These are phyloP conservation scores for Charaxes varanes DNA, from an alignment of 1,140 invertebrate genomes.

Conservation along the genomic window DNA sequence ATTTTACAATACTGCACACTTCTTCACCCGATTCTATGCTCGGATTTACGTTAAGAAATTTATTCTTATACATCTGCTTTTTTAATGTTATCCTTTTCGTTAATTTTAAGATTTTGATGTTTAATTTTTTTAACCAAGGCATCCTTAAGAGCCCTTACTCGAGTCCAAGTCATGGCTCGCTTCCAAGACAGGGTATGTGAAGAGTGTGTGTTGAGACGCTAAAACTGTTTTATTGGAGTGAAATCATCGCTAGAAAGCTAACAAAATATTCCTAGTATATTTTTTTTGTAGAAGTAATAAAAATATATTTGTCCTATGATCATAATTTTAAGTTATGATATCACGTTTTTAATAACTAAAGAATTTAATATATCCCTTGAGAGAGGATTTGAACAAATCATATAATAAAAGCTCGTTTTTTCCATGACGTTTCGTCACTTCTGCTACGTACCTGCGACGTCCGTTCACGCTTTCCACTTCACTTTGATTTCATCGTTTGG, in stretches of 20 bases:
- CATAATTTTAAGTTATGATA: not conserved
- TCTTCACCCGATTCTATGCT: too few relatives aligned
- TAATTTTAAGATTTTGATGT: too few relatives aligned
- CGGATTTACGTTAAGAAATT: slow-evolving; percentile 10
- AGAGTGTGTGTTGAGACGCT: slow-evolving; percentile 1
- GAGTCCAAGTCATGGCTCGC: slow-evolving; percentile 57
- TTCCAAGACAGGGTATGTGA: slow-evolving; percentile 57
- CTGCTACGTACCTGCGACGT: slow-evolving; percentile 30
- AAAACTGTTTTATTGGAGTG: not conserved
- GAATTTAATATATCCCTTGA: not conserved
- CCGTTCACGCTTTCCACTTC: slow-evolving; percentile 37
- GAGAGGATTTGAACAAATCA: not conserved
- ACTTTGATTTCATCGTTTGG: slow-evolving; percentile 58
- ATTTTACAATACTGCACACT: too few relatives aligned
- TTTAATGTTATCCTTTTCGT: slow-evolving; percentile 10
- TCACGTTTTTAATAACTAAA: not conserved
- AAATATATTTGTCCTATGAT: not conserved
- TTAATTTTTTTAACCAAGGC: slow-evolving; percentile 45
- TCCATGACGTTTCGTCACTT: slow-evolving; percentile 51
- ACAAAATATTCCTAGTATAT: not conserved
- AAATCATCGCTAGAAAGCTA: slow-evolving; percentile 1
- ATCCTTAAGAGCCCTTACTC: slow-evolving; percentile 64
- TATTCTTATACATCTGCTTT: too few relatives aligned
- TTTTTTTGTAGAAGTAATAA: not conserved
- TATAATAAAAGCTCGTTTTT: slow-evolving; percentile 51